Base-by-base conservation (phyloP, 2,113 vertebrate genomes). In the Lepus americanus region DNA sequence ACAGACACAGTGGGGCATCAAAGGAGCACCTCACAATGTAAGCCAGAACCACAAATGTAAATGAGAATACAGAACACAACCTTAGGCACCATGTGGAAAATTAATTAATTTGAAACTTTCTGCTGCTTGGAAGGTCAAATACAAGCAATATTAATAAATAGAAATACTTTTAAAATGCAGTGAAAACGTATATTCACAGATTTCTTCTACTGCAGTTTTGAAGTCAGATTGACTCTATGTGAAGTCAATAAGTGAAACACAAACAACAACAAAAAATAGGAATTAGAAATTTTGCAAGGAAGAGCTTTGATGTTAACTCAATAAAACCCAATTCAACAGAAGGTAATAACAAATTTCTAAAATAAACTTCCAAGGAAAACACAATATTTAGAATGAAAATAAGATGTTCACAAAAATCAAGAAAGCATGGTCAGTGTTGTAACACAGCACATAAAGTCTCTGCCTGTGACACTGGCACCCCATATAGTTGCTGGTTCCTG, bases 1-100 rank as follows among this genome's bases (percentile, higher is more conserved):
- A 0, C 6, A 36, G 22, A 5, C 36, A 8, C 3, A 29, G 0
- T 29, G 7, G 0, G 4, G 2, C 49, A 39, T 64, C 20, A 44
- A 39, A 53, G 49, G 10, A 87, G 5, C 0, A 69, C 6, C 31
- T 86, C 9, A 63, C 6, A 8, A 31, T 4, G 9, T 53, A 63
- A 33, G 22, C 17, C 12, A 61, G 4, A 73, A 69, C 11, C 25
- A 4, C 14, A 5, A 55, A 69, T 64, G 5, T 67, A 51, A 77
- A 4, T 9, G 4, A 0, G 23, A 64, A 44, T 55, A 64, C 49
- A 6, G 92, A 89, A 70, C 25, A 44, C 0, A 25, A 0, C 5
- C 29, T 27, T 22, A 8, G 0, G 7, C 23, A 31, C 2, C 51
- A 16, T 4, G 64, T 13, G 23, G 17, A 49, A 89, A 77, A 33